Evolutionary conservation across 2,113 vertebrate species (phyloP).

Genomic region (Pterocles gutturalis): DNA sequence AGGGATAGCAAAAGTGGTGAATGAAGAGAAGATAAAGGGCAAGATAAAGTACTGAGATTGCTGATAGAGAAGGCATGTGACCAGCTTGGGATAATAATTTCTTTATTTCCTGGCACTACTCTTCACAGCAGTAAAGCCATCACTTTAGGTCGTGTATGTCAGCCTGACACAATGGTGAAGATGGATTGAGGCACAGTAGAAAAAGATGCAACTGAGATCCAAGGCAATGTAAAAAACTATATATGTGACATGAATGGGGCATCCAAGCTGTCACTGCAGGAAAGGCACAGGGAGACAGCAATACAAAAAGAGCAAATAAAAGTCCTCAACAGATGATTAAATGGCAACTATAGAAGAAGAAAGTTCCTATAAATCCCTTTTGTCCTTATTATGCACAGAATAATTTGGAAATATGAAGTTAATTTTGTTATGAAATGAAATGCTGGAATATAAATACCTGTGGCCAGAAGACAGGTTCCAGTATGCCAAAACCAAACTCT

Average conservation of each 20-base stretch:
- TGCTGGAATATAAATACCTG: not conserved
- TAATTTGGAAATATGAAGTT: constrained; percentile 30
- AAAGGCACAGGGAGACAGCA: not conserved
- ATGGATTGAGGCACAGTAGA: fast-evolving
- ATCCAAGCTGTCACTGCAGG: not conserved
- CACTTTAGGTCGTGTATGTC: not conserved
- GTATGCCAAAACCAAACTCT: not conserved
- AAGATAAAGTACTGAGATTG: not conserved
- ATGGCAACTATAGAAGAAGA: not conserved
- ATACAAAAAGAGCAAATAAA: not conserved
- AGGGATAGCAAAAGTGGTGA: not conserved
- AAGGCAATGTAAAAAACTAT: not conserved
- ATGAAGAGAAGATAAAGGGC: not conserved
- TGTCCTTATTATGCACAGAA: not conserved
- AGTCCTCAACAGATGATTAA: not conserved
- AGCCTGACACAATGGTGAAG: not conserved
- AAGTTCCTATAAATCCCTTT: not conserved
- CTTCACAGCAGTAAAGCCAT: not conserved
- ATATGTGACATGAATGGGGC: not conserved
- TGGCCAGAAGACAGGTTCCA: not conserved
- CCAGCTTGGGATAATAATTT: not conserved
- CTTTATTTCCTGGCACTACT: not conserved
- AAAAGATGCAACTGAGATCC: not conserved
- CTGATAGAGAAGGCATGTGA: not conserved
- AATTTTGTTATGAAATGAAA: not conserved